These are phyloP conservation scores for Sycophaga agraensis DNA, from an alignment of 1,140 invertebrate genomes.

Conservation along the genomic window DNA sequence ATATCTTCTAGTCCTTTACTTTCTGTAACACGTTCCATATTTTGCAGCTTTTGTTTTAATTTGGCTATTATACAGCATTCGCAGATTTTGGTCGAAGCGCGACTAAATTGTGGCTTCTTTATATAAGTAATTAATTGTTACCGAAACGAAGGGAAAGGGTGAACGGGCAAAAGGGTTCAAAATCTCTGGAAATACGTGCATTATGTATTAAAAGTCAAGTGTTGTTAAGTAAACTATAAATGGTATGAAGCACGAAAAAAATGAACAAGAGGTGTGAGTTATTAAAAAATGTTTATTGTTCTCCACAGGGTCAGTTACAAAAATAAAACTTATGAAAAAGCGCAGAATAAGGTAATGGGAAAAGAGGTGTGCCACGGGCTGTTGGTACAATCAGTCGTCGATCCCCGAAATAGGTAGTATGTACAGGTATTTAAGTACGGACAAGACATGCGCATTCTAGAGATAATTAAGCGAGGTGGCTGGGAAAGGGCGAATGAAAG, in stretches of 20 bases:
- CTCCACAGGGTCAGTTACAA: conserved; percentile 27
- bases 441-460: too few relatives aligned
- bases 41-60: too few relatives aligned
- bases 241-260: background rate
- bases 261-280: conserved; percentile 5
- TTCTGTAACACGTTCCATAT: too few relatives aligned
- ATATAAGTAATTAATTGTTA: too few relatives aligned
- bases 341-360: too few relatives aligned
- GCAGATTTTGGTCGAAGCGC: conserved; percentile 17
- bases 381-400: background rate
- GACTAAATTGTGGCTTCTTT: background rate
- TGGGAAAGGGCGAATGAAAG: background rate
- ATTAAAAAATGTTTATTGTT: conserved; percentile 28
- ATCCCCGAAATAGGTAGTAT: background rate
- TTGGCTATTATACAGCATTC: too few relatives aligned
- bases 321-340: conserved; percentile 31
- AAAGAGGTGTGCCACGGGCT: too few relatives aligned
- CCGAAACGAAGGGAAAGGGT: background rate
- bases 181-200: background rate
- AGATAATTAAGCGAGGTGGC: too few relatives aligned
- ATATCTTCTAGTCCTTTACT: too few relatives aligned
- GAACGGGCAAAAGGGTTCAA: background rate
- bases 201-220: background rate
- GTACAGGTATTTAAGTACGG: background rate
- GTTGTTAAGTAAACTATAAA: background rate